Evolutionary conservation across 2,113 vertebrate species (phyloP).

Genomic region (Piprites chloris): DNA sequence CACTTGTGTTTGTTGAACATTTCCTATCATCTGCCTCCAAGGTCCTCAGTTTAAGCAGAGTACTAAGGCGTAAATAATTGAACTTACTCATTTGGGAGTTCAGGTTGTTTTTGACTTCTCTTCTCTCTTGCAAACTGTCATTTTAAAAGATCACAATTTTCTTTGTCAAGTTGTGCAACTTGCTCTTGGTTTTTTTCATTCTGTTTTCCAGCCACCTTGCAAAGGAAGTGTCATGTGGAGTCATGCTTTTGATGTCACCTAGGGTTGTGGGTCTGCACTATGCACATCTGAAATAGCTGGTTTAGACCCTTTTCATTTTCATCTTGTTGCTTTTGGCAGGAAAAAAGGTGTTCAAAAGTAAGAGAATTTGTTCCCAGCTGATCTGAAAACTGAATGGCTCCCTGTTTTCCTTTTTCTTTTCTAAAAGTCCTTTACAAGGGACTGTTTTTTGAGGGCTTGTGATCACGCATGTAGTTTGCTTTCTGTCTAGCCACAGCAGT

Average conservation of each 20-base stretch:
- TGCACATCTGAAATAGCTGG: slow-evolving; percentile 12
- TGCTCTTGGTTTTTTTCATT: neutral
- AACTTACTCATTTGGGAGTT: neutral
- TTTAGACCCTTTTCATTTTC: slow-evolving; percentile 30
- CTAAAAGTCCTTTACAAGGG: neutral
- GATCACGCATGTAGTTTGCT: slow-evolving; percentile 35
- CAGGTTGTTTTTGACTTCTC: neutral
- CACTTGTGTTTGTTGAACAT: neutral
- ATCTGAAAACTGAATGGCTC: slow-evolving; percentile 41
- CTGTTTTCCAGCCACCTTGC: neutral
- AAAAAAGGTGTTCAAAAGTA: neutral
- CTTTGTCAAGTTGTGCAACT: neutral
- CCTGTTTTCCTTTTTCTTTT: neutral
- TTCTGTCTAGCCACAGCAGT: slow-evolving; percentile 16
- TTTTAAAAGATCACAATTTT: neutral
- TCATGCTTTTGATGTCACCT: slow-evolving; percentile 12
- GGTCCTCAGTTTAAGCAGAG: neutral
- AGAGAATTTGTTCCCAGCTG: slow-evolving; percentile 4
- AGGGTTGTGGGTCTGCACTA: neutral
- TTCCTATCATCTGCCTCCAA: neutral
- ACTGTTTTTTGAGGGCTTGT: slow-evolving; percentile 2
- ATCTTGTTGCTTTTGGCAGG: slow-evolving; percentile 54
- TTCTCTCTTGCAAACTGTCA: neutral
- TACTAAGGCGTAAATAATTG: neutral
- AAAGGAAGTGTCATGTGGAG: neutral